A percentile compares a stretch with the other conserved stretches of the same genome.
These are phyloP conservation scores for Menidia menidia DNA, from an alignment of 2,797 vertebrate genomes.

Conservation along the genomic window DNA sequence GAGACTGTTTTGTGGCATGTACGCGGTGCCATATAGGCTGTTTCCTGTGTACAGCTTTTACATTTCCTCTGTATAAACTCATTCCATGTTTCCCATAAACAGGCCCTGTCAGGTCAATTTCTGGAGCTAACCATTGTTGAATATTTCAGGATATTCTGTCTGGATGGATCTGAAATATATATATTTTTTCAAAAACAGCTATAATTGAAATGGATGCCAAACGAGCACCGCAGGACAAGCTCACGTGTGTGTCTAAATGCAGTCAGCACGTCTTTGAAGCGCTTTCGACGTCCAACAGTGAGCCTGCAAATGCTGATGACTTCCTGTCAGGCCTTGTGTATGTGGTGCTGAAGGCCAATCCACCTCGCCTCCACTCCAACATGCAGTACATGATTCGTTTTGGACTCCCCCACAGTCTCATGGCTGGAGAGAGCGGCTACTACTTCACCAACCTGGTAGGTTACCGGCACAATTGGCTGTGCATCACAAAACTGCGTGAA, in stretches of 20 bases:
- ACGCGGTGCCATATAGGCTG: not conserved
- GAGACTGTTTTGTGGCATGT: not conserved
- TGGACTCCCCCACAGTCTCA: conserved; percentile 85
- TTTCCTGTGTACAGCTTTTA: not conserved
- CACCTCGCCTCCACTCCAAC: conserved; percentile 86
- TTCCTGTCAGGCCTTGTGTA: conserved; percentile 85
- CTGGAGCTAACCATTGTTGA: not conserved
- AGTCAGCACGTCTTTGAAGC: conserved; percentile 84
- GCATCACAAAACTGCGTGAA: not conserved
- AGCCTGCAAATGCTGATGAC: conserved; percentile 86
- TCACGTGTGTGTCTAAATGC: conserved; percentile 83
- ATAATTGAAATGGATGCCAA: conserved; percentile 88
- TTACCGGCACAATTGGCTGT: conserved; percentile 6
- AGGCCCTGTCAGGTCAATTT: not conserved
- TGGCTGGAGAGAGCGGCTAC: conserved; percentile 86
- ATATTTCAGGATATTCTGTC: not conserved
- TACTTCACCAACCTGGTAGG: conserved; percentile 88
- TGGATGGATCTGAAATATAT: not conserved
- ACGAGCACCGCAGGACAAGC: conserved; percentile 87
- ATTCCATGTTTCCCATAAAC: not conserved
- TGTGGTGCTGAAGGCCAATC: conserved; percentile 86
- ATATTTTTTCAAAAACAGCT: conserved; percentile 61
- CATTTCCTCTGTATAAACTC: not conserved
- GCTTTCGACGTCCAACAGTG: conserved; percentile 74
- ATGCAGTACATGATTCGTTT: conserved; percentile 87